Percentiles rank a stretch among this genome's conserved stretches.
Conservation (phyloP, 1,140 invertebrate species). For the Centruroides vittatus region DNA sequence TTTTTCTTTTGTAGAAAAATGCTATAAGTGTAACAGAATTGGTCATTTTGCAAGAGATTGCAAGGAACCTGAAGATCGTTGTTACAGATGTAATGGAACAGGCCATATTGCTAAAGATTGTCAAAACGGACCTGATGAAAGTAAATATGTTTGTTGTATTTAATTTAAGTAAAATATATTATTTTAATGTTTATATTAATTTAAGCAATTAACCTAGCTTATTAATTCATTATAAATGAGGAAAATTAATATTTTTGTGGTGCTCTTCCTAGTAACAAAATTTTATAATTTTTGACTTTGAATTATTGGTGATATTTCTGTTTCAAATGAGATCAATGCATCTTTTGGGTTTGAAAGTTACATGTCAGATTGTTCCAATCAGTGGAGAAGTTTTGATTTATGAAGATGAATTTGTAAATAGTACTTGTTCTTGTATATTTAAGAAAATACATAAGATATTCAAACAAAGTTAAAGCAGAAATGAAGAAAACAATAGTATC, state of each 20-base stretch:
- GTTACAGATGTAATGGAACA: constrained; percentile 67
- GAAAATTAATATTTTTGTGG: not conserved
- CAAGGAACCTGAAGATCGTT: constrained; percentile 63
- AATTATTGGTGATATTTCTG: not conserved
- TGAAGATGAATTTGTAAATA: too few species aligned
- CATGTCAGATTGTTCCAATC: too few species aligned
- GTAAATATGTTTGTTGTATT: constrained; percentile 15
- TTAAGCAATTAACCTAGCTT: not conserved
- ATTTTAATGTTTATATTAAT: not conserved
- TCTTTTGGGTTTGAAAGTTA: too few species aligned
- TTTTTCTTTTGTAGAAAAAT: constrained; percentile 32
- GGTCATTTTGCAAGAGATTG: constrained; percentile 87
- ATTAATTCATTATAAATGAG: not conserved
- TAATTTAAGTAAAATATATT: not conserved
- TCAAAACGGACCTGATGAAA: constrained; percentile 41
- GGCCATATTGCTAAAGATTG: constrained; percentile 84
- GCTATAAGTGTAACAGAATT: constrained; percentile 87
- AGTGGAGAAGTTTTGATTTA: too few species aligned
- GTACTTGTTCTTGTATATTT: too few species aligned
- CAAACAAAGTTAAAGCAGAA: too few species aligned
- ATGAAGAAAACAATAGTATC: too few species aligned
- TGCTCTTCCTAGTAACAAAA: not conserved
- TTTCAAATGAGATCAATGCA: too few species aligned
- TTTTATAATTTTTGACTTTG: not conserved
- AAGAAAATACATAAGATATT: too few species aligned